Conservation (phyloP, 2,888 invertebrate genomes). For the Eristalinus sepulchralis region DNA sequence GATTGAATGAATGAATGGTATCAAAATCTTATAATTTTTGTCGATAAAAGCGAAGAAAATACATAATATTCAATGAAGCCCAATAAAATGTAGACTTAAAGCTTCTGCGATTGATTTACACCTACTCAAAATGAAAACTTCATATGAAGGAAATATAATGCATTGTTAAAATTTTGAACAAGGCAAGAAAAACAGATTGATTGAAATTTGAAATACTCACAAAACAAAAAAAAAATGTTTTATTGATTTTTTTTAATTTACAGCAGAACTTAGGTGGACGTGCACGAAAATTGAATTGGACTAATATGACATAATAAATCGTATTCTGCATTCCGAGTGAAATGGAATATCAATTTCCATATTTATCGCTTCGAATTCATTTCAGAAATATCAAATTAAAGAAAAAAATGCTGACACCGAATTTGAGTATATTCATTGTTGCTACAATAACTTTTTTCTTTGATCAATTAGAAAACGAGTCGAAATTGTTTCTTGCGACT, state of each 20-base stretch:
- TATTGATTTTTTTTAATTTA: slow-evolving; percentile 54
- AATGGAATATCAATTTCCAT: too few relatives aligned
- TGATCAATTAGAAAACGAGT: too few relatives aligned
- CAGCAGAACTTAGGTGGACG: too few relatives aligned
- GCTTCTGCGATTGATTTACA: slow-evolving; percentile 53
- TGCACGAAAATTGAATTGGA: too few relatives aligned
- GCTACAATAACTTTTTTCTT: too few relatives aligned
- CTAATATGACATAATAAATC: too few relatives aligned
- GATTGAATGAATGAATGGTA: slow-evolving; percentile 47
- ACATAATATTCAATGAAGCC: slow-evolving; percentile 22
- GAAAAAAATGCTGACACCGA: too few relatives aligned
- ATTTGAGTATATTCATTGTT: too few relatives aligned
- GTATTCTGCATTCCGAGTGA: too few relatives aligned
- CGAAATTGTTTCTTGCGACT: too few relatives aligned
- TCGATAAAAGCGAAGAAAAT: slow-evolving; percentile 19
- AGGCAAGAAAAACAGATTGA: slow-evolving; percentile 52
- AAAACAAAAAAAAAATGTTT: slow-evolving; percentile 52
- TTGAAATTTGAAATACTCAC: slow-evolving; percentile 71
- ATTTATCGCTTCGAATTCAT: too few relatives aligned
- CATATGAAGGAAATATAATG: slow-evolving; percentile 26
- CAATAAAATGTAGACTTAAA: slow-evolving; percentile 34
- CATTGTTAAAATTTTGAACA: slow-evolving; percentile 47
- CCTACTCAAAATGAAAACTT: slow-evolving; percentile 54
- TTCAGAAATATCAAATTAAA: too few relatives aligned
- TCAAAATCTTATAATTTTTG: slow-evolving; percentile 15